Percentiles rank a stretch among this genome's conserved stretches.
Evolutionary conservation across 2,113 vertebrate species (phyloP).

Genomic region (Chaetura pelagica): DNA sequence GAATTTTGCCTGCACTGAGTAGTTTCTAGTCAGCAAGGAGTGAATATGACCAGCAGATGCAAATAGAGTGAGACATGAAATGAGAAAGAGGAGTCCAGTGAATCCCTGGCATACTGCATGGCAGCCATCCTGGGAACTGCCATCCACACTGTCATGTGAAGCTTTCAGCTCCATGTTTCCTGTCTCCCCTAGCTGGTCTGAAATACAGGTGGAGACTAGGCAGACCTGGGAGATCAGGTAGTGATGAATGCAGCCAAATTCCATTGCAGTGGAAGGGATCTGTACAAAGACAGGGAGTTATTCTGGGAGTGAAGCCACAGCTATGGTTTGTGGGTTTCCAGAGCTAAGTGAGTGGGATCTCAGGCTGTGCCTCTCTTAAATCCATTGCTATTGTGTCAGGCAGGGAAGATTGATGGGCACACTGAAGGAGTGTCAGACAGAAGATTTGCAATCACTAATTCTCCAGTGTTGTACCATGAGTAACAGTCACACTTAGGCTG

Average conservation of each 20-base stretch:
- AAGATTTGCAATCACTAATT: neutral
- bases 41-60: neutral
- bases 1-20: neutral
- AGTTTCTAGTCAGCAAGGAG: neutral
- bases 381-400: neutral
- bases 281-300: neutral
- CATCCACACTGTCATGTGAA: fast-evolving
- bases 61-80: neutral
- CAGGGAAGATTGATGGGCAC: neutral
- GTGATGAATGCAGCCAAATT: neutral
- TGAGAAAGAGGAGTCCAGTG: neutral
- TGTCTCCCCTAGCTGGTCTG: neutral
- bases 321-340: neutral
- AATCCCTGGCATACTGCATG: neutral
- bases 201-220: neutral
- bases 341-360: neutral
- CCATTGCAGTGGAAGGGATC: neutral
- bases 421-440: neutral
- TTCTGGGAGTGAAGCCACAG: neutral
- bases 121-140: neutral
- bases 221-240: neutral
- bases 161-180: neutral
- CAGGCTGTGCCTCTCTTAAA: neutral
- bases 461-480: neutral
- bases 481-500: neutral